Evolutionary conservation across 2,888 invertebrate genomes (phyloP).

Genomic region (Loripinus fragilis): DNA sequence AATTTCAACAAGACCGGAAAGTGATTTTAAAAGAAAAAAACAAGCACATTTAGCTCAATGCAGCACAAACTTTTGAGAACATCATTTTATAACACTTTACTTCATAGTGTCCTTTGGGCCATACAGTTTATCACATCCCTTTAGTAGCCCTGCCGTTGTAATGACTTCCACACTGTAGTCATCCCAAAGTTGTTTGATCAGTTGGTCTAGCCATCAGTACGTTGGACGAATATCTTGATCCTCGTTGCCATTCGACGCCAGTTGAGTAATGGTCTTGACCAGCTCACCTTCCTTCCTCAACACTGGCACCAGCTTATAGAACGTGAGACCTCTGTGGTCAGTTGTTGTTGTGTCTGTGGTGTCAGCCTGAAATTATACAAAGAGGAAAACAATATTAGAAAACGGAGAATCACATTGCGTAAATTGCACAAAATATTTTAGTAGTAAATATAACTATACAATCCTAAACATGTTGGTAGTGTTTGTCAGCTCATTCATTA

Average conservation of each 20-base stretch:
- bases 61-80: too few relatives aligned
- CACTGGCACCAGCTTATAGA: neutral
- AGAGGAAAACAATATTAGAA: too few relatives aligned
- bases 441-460: too few relatives aligned
- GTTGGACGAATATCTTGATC: neutral
- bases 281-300: neutral
- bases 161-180: neutral
- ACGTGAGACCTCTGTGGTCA: neutral
- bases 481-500: too few relatives aligned
- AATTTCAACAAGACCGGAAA: too few relatives aligned
- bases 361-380: neutral
- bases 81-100: too few relatives aligned
- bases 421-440: too few relatives aligned
- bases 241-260: neutral
- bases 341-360: neutral
- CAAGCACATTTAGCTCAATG: too few relatives aligned
- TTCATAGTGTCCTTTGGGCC: neutral
- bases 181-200: neutral
- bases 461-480: too few relatives aligned
- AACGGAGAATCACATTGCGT: too few relatives aligned
- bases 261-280: neutral
- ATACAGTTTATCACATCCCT: neutral
- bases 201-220: neutral
- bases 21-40: too few relatives aligned
- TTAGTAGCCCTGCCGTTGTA: neutral